Evolutionary conservation across 2,797 vertebrate species (phyloP).

Genomic region (Sitta carolinensis): DNA sequence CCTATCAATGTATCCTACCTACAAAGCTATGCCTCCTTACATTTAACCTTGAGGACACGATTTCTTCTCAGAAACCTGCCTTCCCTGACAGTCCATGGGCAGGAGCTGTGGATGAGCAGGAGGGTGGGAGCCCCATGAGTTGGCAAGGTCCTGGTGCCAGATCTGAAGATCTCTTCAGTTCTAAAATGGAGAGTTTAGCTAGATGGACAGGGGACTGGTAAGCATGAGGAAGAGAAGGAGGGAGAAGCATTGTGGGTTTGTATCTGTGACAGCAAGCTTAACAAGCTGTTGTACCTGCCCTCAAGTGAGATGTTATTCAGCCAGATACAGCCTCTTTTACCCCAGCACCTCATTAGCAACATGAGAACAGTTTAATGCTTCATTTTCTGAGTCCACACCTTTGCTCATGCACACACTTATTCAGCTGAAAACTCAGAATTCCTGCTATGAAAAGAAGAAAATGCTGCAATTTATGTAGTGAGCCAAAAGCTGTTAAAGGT

Average conservation of each 20-base stretch:
- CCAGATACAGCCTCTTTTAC: background rate
- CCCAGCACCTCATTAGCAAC: background rate
- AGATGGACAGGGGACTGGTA: background rate
- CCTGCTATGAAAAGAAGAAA: background rate
- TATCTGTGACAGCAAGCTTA: background rate
- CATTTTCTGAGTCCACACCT: background rate
- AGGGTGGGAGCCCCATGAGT: fast-evolving
- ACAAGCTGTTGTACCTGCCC: background rate
- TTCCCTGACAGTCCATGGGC: background rate
- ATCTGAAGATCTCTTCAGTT: background rate
- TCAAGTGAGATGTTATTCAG: background rate
- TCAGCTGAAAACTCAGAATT: background rate
- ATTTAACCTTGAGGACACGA: fast-evolving
- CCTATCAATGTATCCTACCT: background rate
- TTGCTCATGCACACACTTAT: background rate
- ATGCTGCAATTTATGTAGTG: background rate
- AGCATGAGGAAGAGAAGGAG: background rate
- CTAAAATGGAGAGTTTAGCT: background rate
- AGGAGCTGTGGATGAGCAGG: background rate
- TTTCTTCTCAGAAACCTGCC: background rate
- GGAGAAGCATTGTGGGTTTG: background rate
- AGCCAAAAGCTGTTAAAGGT: background rate
- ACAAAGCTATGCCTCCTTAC: background rate
- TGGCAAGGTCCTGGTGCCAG: background rate
- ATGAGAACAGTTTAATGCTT: background rate